Evolutionary conservation across 1,140 invertebrate genomes (phyloP), one percentile per base, ranked within the genome.

Genomic region (Solenopsis fugax): DNA sequence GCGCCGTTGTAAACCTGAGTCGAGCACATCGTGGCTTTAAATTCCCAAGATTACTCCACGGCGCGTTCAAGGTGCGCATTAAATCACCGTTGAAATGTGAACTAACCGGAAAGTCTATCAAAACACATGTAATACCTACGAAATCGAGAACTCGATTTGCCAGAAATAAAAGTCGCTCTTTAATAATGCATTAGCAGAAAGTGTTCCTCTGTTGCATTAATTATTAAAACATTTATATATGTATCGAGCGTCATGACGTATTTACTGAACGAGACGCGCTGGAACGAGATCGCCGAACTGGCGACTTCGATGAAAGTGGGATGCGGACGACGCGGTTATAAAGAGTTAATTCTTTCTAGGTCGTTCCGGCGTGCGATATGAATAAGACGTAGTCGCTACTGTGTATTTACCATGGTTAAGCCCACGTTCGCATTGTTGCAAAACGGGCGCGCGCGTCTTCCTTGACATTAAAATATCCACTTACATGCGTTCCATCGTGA

Each of bases 401-500:
- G 72, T 71, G 69, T 80, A 62, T 71, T 73, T 54, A 71, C 16
- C 76, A 9, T 16, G 45, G 50, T 65, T 6, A 56, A 90, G 58
- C 88, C 89, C 86, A 90, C 89, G 78, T 85, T 90, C 86, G 71
- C 48, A 90, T 90, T 81, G 88, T 90, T 90, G 85, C 89, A 90
- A 90, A 90, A 90, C 81, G 64, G 73, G 82, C 45, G 72, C 65
- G 78, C 86, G 52, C 50, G 88, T 87, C 86, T 90, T 85, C 89
- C 89, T 90, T 90, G 89, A 90, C 89, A 90, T 90, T 90, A 90
- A 90, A 90, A 90, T 82, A 75, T 60, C 37, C 73, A 52, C 65
- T 89, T 65, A 56, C 52, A 73, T 64, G 89, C 88, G 89, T 90
- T 90, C 81, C 89, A 90, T 90, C 82, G 86, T 58, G 48, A 90